Base-by-base conservation (phyloP, 2,888 invertebrate species). In the Sympetrum striolatum region DNA sequence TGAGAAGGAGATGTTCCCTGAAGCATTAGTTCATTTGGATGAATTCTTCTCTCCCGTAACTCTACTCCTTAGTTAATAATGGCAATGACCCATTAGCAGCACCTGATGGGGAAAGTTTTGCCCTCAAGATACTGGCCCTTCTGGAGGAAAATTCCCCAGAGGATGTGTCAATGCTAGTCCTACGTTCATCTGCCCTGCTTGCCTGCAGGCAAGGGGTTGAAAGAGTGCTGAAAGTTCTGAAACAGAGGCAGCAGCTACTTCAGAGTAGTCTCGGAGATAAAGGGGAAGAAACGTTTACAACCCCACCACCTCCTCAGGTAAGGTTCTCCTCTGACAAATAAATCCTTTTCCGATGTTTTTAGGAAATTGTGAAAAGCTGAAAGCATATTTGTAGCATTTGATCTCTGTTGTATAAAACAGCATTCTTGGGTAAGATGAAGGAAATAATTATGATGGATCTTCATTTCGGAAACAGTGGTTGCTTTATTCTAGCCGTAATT, bases 121-220 rank as follows among this genome's bases (percentile, higher is more conserved):
- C 60, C 91, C 91, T 81, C 90, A 90, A 31, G n/a, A 93, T 94
- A 58, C 92, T 95, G 81, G 93, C 93, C 81, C 91, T 94, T 90
- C 93, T 94, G 91, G 94, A 94, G 91, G 93, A 93, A 90, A 93
- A 94, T 90, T 93, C 93, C 90, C 94, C 93, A 93, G 94, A 92
- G 39, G 94, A 95, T 91, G 92, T 95, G 31, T 93, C 95, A 4
- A 94, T 94, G 92, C 92, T 95, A 91, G 94, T 95, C 73, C 93
- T 95, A 22, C 94, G 94, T 91, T 95, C 95, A 91, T 93, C 93
- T 18, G 94, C 95, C 80, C 92, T 95, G 12, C 93, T 86, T 60
- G 58, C 37, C 2, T 86, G 95, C 37, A 95, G 95, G 91, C 95
- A 95, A 91, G 94, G 95, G 0, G 95, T 95, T 0, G 95, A 95